Evolutionary conservation across 2,888 invertebrate species (phyloP).

Genomic region (Parnassius apollo): DNA sequence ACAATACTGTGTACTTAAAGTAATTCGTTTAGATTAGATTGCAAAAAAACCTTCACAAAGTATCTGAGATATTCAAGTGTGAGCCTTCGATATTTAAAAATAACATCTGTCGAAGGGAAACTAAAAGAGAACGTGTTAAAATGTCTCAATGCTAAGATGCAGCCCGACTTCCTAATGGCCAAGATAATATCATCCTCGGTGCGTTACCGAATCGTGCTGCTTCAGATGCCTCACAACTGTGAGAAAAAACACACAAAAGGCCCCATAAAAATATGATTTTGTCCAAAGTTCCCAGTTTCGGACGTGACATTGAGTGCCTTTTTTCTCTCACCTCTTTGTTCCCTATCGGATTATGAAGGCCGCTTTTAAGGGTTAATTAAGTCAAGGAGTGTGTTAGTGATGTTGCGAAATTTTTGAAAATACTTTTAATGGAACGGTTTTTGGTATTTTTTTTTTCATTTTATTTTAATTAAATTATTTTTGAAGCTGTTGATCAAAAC

Average conservation of each 20-base stretch:
- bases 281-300: slow-evolving; percentile 63
- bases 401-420: slow-evolving; percentile 57
- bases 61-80: slow-evolving; percentile 28
- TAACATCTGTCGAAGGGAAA: slow-evolving; percentile 55
- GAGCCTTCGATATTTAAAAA: slow-evolving; percentile 55
- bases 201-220: slow-evolving; percentile 76
- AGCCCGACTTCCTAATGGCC: slow-evolving; percentile 68
- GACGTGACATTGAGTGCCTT: slow-evolving; percentile 73
- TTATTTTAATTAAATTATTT: background rate
- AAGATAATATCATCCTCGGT: slow-evolving; percentile 73
- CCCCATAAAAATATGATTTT: slow-evolving; percentile 72
- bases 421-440: slow-evolving; percentile 39
- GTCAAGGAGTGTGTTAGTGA: slow-evolving; percentile 63
- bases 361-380: slow-evolving; percentile 74
- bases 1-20: background rate
- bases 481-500: too few relatives aligned
- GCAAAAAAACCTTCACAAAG: slow-evolving; percentile 29
- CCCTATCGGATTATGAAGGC: slow-evolving; percentile 60
- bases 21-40: background rate
- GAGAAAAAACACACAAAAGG: slow-evolving; percentile 78
- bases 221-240: slow-evolving; percentile 72
- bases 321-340: slow-evolving; percentile 65
- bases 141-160: slow-evolving; percentile 64
- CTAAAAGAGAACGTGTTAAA: slow-evolving; percentile 70
- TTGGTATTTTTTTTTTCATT: slow-evolving; percentile 20